Conservation (phyloP, 2,797 vertebrate species). For the Pampus argenteus region DNA sequence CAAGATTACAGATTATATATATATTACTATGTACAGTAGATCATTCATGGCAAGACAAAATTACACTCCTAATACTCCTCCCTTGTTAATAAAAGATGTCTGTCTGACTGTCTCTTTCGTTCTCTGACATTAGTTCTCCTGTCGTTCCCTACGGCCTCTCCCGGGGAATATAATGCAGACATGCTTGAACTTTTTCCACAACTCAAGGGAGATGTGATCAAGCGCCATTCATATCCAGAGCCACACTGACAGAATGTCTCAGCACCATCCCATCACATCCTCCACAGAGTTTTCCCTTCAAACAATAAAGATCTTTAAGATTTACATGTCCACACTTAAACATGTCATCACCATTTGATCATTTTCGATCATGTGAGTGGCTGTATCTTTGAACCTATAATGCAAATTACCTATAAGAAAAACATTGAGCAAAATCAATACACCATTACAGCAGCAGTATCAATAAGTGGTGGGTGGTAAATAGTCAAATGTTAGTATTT, state of each 20-base stretch:
- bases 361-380: not conserved
- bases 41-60: conserved; percentile 17
- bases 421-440: conserved; percentile 3
- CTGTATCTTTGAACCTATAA: not conserved
- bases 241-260: conserved; percentile 14
- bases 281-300: not conserved
- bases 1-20: not conserved
- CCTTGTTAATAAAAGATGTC: conserved; percentile 47
- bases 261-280: not conserved
- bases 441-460: conserved; percentile 12
- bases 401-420: too few species aligned
- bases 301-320: conserved; percentile 10
- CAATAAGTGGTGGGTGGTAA: not conserved
- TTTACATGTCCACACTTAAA: not conserved
- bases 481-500: conserved; percentile 6
- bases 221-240: conserved; percentile 30
- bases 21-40: conserved; percentile 18
- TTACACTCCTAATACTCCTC: conserved; percentile 24
- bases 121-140: conserved; percentile 18
- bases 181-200: conserved; percentile 40
- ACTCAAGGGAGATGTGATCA: conserved; percentile 43
- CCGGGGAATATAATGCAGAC: conserved; percentile 34
- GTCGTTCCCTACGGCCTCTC: conserved; percentile 24
- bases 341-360: not conserved
- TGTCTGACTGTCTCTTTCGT: conserved; percentile 9